Conservation (phyloP, 2,113 vertebrate species). For the Ailuropoda melanoleuca region DNA sequence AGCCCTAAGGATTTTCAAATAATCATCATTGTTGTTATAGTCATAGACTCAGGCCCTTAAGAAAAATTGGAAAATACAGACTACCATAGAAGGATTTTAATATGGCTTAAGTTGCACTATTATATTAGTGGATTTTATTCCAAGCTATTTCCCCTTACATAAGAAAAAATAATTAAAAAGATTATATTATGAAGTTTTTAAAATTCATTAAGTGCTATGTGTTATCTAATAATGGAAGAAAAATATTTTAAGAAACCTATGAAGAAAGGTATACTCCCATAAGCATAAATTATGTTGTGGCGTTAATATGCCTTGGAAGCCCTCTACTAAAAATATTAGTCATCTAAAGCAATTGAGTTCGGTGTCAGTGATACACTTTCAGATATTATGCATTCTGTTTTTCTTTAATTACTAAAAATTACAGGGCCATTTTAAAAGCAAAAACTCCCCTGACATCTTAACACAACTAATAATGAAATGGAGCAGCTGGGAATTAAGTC, state of each 20-base stretch:
- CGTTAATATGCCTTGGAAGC: neutral
- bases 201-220: conserved; percentile 20
- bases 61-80: neutral
- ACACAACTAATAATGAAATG: neutral
- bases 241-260: neutral
- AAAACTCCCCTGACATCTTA: conserved; percentile 45
- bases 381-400: conserved; percentile 1
- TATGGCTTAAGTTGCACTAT: neutral
- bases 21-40: neutral
- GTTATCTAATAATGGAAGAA: conserved; percentile 20
- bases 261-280: neutral
- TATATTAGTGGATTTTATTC: neutral
- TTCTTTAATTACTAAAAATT: conserved; percentile 55
- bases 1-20: neutral
- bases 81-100: neutral
- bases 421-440: neutral
- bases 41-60: neutral
- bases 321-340: conserved; percentile 20
- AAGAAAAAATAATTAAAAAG: neutral
- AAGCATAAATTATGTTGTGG: neutral
- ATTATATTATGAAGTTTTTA: conserved; percentile 11
- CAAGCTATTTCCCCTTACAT: neutral
- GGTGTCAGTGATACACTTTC: neutral
- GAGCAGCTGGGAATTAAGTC: neutral
- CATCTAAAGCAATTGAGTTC: neutral